These are phyloP conservation scores for Cygnus atratus DNA, from an alignment of 2,113 vertebrate genomes.

Conservation along the genomic window DNA sequence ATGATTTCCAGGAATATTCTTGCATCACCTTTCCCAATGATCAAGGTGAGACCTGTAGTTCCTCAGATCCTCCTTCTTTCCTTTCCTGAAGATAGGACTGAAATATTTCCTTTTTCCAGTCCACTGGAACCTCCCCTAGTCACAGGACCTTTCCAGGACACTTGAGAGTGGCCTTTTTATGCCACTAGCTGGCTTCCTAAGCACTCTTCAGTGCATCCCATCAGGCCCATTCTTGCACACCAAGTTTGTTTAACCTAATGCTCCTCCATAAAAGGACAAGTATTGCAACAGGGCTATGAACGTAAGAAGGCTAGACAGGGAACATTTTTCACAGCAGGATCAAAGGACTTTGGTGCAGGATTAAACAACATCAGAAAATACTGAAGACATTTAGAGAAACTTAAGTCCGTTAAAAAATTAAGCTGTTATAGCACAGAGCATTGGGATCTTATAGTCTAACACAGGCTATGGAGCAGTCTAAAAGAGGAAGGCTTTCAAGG, in stretches of 20 bases:
- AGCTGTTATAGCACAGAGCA: neutral
- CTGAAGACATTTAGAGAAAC: neutral
- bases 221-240: neutral
- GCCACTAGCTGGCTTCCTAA: neutral
- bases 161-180: neutral
- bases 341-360: neutral
- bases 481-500: neutral
- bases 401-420: neutral
- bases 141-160: neutral
- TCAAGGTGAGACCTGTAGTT: neutral
- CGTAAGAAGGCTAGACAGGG: neutral
- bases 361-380: neutral
- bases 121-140: neutral
- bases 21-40: neutral
- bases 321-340: neutral
- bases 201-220: neutral
- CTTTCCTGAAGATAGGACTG: neutral
- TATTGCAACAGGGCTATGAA: neutral
- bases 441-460: neutral
- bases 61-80: neutral
- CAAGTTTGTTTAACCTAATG: neutral
- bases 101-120: neutral
- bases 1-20: neutral
- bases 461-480: neutral
- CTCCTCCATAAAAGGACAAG: neutral